Percentiles rank a stretch among this genome's conserved stretches.
These are phyloP conservation scores for Augochlora pura DNA, from an alignment of 1,140 invertebrate genomes.

Conservation along the genomic window DNA sequence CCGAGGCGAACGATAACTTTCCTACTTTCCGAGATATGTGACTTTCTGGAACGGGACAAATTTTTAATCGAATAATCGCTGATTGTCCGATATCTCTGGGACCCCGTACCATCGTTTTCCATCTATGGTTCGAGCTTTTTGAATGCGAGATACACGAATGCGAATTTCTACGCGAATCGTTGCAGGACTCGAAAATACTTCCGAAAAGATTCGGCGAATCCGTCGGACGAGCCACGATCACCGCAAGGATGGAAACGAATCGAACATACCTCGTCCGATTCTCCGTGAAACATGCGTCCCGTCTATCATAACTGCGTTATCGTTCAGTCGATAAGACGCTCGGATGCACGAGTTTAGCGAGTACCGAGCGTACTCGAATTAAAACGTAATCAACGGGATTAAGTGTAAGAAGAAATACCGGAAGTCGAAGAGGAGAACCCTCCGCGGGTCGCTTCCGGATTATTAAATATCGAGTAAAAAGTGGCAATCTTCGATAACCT, in stretches of 20 bases:
- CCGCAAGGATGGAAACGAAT: too few relatives aligned
- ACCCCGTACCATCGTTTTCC: neutral
- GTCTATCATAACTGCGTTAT: slow-evolving; percentile 1
- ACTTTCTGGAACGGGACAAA: slow-evolving; percentile 6
- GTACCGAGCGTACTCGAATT: slow-evolving; percentile 40
- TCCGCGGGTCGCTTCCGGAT: neutral
- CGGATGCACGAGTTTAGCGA: slow-evolving; percentile 52
- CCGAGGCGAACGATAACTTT: slow-evolving; percentile 44
- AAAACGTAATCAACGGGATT: slow-evolving; percentile 41
- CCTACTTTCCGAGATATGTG: slow-evolving; percentile 56
- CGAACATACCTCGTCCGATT: too few relatives aligned
- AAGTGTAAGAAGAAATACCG: slow-evolving; percentile 30
- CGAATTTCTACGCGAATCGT: too few relatives aligned
- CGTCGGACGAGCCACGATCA: too few relatives aligned
- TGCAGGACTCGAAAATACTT: too few relatives aligned
- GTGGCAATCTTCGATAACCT: slow-evolving; percentile 42
- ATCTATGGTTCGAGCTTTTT: neutral
- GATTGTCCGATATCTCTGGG: neutral
- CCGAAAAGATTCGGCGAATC: too few relatives aligned
- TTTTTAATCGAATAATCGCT: slow-evolving; percentile 4
- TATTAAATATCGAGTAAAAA: slow-evolving; percentile 50
- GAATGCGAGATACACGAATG: too few relatives aligned
- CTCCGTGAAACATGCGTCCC: neutral
- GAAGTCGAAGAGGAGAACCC: neutral
- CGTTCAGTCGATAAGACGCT: slow-evolving; percentile 56